Evolutionary conservation across 2,888 invertebrate species (phyloP), one percentile per base, ranked within the genome.

Genomic region (Idaea straminata): DNA sequence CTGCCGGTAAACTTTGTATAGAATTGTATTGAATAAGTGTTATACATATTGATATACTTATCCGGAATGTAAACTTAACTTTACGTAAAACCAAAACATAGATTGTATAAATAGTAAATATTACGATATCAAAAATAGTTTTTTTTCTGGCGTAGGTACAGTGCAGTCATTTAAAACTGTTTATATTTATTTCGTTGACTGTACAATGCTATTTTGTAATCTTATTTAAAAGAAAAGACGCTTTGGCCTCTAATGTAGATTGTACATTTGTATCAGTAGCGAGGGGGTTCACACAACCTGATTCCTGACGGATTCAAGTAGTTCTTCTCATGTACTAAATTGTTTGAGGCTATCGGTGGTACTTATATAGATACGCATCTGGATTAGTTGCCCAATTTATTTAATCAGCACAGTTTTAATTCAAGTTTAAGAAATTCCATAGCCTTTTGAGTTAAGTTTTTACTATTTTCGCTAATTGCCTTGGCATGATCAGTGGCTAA

Each of bases 11-110:
- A 61, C 61, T 34, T 10, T 74, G 74, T 72, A 74, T 72, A 72
- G 71, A 67, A 57, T 57, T 70, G 72, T 64, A 57, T 38, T 25
- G 16, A 71, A 62, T 87, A 91, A 91, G 87, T 89, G 91, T 91
- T 91, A 87, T 80, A 85, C 85, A 47, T 47, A 47, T 47, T 47
- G 47, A 47, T 47, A 47, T 47, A 47, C 47, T 47, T 7, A 47
- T 47, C 36, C 47, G 47, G 13, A 13, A 13, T 47, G 47, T 47
- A 7, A 47, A 13, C 13, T 47, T 47, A 47, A 47, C 13, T 47
- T 47, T 47, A 47, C 13, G 47, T 47, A 13, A 47, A 47, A 47
- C 47, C 13, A 13, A 10, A 47, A 47, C 57, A 63, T 59, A 16
- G n/a, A 59, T 15, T 59, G 59, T 47, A 70, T 47, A 47, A 47